phyloP scores from a whole-genome alignment of 2,113 vertebrate genomes.

The Platysternon megacephalum region DNA sequence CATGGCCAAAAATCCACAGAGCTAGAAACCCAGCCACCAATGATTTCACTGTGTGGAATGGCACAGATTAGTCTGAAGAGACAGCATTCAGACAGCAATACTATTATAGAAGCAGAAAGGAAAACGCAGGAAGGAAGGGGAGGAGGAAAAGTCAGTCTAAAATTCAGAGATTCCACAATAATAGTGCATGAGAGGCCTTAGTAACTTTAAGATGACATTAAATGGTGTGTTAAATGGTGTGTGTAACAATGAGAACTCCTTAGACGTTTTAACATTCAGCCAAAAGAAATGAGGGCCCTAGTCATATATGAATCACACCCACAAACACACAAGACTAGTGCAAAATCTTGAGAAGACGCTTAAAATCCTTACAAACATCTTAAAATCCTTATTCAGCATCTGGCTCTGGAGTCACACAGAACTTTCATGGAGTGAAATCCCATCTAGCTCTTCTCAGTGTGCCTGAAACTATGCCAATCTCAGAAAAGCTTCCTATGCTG shows the following conservation, averaged over 20 bases:
- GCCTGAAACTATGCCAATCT: neutral
- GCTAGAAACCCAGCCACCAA: conserved; percentile 12
- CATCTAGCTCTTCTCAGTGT: neutral
- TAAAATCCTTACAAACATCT: neutral
- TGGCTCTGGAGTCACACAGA: neutral
- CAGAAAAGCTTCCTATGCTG: too few species aligned
- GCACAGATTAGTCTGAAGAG: conserved; percentile 3
- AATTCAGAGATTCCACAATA: conserved; percentile 1
- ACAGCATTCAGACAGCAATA: neutral
- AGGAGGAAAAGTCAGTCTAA: conserved; percentile 9
- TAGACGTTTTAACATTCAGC: neutral
- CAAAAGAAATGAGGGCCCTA: neutral
- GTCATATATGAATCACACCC: neutral
- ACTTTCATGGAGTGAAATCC: neutral
- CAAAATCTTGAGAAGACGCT: neutral
- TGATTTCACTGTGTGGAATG: conserved; percentile 37
- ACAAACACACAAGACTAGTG: accelerated
- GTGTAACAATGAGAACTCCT: neutral
- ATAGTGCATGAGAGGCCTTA: neutral
- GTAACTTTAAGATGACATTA: neutral
- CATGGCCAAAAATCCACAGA: conserved; percentile 11
- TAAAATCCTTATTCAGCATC: neutral
- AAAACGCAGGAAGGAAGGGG: neutral
- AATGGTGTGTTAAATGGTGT: accelerated
- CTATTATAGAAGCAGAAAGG: neutral